Conservation (phyloP, 2,888 invertebrate genomes). For the Perdita meconis region DNA sequence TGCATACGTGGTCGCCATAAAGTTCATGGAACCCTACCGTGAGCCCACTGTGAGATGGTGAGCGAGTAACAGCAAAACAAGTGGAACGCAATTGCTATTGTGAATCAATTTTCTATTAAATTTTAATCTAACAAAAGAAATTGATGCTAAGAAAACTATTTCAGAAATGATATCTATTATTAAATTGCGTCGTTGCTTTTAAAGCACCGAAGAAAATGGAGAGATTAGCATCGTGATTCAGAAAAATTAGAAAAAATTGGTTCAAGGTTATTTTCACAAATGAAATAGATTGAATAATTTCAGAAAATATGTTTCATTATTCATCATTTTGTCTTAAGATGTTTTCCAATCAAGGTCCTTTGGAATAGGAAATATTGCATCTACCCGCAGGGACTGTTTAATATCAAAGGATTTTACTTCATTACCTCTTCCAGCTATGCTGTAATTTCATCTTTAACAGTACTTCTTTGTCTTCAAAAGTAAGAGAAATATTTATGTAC, state of each 20-base stretch:
- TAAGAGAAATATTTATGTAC: background rate
- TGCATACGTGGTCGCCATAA: slow-evolving; percentile 28
- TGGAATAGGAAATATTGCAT: background rate
- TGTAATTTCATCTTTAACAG: background rate
- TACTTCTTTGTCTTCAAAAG: background rate
- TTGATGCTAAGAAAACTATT: too few species aligned
- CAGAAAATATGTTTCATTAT: background rate
- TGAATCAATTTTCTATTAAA: slow-evolving; percentile 27
- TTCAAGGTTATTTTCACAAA: too few species aligned
- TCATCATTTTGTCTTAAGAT: background rate
- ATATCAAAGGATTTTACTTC: background rate
- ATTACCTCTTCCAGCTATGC: background rate
- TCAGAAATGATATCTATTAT: too few species aligned
- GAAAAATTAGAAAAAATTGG: too few species aligned
- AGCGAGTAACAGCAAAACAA: slow-evolving; percentile 29
- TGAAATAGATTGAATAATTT: background rate
- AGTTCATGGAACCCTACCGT: slow-evolving; percentile 43
- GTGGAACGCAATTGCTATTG: slow-evolving; percentile 24
- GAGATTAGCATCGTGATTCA: too few species aligned
- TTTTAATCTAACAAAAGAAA: too few species aligned
- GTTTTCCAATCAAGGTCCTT: background rate
- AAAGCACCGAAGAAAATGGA: too few species aligned
- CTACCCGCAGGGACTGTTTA: background rate
- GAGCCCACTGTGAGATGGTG: slow-evolving; percentile 24
- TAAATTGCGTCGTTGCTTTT: too few species aligned